phyloP scores from a whole-genome alignment of 2,888 invertebrate species.

The Eubasilissa splendida region DNA sequence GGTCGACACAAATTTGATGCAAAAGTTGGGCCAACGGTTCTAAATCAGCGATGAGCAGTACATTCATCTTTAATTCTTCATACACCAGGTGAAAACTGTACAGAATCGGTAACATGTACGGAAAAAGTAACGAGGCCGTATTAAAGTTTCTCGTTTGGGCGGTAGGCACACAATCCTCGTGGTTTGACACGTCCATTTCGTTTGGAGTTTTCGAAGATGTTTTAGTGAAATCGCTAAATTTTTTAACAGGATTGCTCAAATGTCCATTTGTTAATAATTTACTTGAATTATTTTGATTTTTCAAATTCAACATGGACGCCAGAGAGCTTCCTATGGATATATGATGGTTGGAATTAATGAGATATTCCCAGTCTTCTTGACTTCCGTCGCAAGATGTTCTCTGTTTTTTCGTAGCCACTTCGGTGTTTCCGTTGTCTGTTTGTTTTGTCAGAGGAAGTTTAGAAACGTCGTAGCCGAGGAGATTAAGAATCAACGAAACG shows the following conservation, averaged over 20 bases:
- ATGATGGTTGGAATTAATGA: slow-evolving; percentile 69
- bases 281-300: slow-evolving; percentile 57
- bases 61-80: slow-evolving; percentile 91
- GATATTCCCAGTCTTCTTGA: slow-evolving; percentile 87
- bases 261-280: slow-evolving; percentile 49
- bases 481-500: slow-evolving; percentile 71
- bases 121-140: slow-evolving; percentile 79
- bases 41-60: slow-evolving; percentile 78
- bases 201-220: slow-evolving; percentile 20
- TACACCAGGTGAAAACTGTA: slow-evolving; percentile 90
- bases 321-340: slow-evolving; percentile 63
- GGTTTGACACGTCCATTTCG: slow-evolving; percentile 54
- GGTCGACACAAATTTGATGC: slow-evolving; percentile 83
- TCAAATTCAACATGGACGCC: slow-evolving; percentile 67
- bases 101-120: slow-evolving; percentile 81
- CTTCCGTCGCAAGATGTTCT: slow-evolving; percentile 84
- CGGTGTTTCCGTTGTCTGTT: slow-evolving; percentile 67
- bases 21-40: slow-evolving; percentile 80
- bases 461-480: slow-evolving; percentile 83
- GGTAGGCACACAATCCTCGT: slow-evolving; percentile 59
- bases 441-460: slow-evolving; percentile 70
- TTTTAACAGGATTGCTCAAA: slow-evolving; percentile 45
- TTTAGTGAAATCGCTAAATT: slow-evolving; percentile 39
- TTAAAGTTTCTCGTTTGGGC: slow-evolving; percentile 71
- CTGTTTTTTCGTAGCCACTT: slow-evolving; percentile 82